Conservation (phyloP, 2,888 invertebrate genomes). For the Philereme vetulata region DNA sequence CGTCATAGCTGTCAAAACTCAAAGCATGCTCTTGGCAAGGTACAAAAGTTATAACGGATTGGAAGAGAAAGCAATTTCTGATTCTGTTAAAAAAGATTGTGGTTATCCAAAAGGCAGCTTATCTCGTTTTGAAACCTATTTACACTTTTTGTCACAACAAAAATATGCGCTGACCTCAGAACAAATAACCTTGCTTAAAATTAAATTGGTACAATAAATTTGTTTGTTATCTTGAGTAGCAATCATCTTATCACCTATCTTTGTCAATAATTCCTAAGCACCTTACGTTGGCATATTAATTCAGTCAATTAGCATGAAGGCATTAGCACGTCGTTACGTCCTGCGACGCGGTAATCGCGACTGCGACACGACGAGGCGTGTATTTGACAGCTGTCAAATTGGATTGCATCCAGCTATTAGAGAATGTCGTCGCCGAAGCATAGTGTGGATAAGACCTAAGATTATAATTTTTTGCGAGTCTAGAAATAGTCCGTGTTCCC, state of each 20-base stretch:
- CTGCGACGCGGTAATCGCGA: slow-evolving; percentile 66
- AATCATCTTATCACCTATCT: background rate
- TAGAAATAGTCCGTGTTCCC: too few relatives aligned
- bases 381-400: slow-evolving; percentile 82
- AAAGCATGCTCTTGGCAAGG: too few relatives aligned
- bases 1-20: slow-evolving; percentile 44
- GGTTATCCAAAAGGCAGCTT: too few relatives aligned
- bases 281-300: slow-evolving; percentile 46
- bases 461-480: too few relatives aligned
- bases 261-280: slow-evolving; percentile 57
- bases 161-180: too few relatives aligned
- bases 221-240: background rate
- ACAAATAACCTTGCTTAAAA: too few relatives aligned
- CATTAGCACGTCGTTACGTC: slow-evolving; percentile 74
- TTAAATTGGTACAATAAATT: background rate
- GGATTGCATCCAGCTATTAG: slow-evolving; percentile 80
- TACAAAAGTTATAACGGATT: too few relatives aligned
- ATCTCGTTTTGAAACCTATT: too few relatives aligned
- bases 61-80: too few relatives aligned
- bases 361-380: slow-evolving; percentile 73
- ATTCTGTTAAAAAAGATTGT: too few relatives aligned
- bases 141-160: too few relatives aligned
- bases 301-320: slow-evolving; percentile 51
- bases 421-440: slow-evolving; percentile 60
- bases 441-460: slow-evolving; percentile 50